A percentile compares a stretch with the other conserved stretches of the same genome.
These are phyloP conservation scores for Pachymerium ferrugineum DNA, from an alignment of 2,888 invertebrate genomes.

Conservation along the genomic window DNA sequence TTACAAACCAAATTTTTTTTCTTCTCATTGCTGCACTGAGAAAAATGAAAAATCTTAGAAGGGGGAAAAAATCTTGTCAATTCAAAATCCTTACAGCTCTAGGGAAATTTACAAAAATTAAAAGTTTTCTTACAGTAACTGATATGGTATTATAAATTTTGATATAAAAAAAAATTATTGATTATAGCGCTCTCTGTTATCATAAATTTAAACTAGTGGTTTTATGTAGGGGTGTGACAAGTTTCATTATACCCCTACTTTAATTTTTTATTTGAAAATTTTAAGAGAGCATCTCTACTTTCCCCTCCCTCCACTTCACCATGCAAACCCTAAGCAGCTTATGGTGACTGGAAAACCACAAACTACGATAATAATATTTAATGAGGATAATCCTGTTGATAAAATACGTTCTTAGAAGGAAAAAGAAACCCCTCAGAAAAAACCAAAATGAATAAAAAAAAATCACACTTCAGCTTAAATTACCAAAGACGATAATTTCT, in stretches of 20 bases:
- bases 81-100: background rate
- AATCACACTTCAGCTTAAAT: conserved; percentile 1
- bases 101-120: no score
- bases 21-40: background rate
- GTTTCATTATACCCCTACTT: no score
- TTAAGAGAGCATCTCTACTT: background rate
- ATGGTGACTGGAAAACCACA: background rate
- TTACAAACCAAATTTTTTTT: background rate
- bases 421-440: background rate
- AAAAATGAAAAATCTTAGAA: background rate
- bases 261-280: no score
- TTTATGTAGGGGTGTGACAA: no score
- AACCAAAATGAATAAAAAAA: no score
- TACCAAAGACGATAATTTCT: background rate
- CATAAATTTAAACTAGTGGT: no score
- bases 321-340: background rate
- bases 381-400: background rate
- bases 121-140: no score
- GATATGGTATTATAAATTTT: no score
- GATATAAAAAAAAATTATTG: no score
- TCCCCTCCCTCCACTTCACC: background rate
- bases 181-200: no score
- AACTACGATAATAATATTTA: conserved; percentile 2
- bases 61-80: background rate
- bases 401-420: background rate